Evolutionary conservation across 2,113 vertebrate genomes (phyloP).

Genomic region (Oryzias curvinotus): DNA sequence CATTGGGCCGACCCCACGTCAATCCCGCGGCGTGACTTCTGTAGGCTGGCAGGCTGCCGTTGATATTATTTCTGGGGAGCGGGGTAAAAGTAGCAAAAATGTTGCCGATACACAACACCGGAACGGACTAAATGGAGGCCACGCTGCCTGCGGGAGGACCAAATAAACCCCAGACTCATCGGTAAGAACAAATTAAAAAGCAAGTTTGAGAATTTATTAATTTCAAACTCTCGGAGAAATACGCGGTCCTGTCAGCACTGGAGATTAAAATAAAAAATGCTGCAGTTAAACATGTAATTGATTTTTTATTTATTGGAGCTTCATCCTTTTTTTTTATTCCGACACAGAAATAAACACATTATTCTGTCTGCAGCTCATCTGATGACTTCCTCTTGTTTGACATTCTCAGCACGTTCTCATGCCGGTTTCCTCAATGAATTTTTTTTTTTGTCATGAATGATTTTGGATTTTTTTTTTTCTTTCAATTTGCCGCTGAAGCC

Average conservation of each 20-base stretch:
- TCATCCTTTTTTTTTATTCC: slow-evolving; percentile 2
- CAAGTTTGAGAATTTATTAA: slow-evolving; percentile 49
- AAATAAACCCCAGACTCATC: slow-evolving; percentile 56
- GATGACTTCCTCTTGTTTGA: slow-evolving; percentile 52
- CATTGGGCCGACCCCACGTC: slow-evolving; percentile 71
- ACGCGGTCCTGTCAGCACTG: slow-evolving; percentile 49
- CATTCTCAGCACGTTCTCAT: slow-evolving; percentile 82
- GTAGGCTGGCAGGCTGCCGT: slow-evolving; percentile 76
- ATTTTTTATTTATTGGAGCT: background rate
- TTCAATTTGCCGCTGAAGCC: slow-evolving; percentile 29
- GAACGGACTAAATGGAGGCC: slow-evolving; percentile 81
- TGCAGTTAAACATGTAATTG: slow-evolving; percentile 11
- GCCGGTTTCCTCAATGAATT: slow-evolving; percentile 78
- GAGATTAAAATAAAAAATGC: slow-evolving; percentile 18
- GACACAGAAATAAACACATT: slow-evolving; percentile 35
- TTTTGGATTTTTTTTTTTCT: slow-evolving; percentile 7
- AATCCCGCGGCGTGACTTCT: slow-evolving; percentile 62
- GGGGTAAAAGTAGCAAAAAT: slow-evolving; percentile 86
- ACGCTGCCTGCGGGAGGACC: slow-evolving; percentile 51
- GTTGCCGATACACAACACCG: slow-evolving; percentile 81
- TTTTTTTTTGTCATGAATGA: slow-evolving; percentile 58
- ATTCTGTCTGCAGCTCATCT: slow-evolving; percentile 27
- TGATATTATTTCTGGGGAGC: slow-evolving; percentile 81
- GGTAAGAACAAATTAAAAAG: slow-evolving; percentile 55
- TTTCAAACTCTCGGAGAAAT: slow-evolving; percentile 44